Percentiles rank a stretch among this genome's conserved stretches.
Evolutionary conservation across 2,113 vertebrate species (phyloP).

Genomic region (Ageneiosus marmoratus): DNA sequence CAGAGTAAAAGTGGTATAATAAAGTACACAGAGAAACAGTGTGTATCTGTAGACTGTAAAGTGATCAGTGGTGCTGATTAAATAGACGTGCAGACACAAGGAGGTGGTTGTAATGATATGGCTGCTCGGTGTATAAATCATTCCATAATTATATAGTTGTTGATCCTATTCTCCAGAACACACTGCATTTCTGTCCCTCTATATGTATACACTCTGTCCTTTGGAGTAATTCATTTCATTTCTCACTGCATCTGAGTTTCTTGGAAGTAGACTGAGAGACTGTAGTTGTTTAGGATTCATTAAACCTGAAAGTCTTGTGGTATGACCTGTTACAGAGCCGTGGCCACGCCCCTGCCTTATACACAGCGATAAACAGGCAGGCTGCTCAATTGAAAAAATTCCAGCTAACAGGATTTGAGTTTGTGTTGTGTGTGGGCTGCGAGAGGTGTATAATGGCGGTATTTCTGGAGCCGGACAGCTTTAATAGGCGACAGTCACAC

Average conservation of each 20-base stretch:
- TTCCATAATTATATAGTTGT: background rate
- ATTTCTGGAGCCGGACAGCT: slow-evolving; percentile 60
- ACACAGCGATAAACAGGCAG: background rate
- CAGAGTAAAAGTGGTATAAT: too few species aligned
- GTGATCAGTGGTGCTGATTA: background rate
- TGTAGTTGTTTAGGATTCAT: background rate
- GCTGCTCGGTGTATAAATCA: too few species aligned
- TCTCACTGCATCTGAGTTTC: background rate
- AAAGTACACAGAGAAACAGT: too few species aligned
- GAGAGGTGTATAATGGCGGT: slow-evolving; percentile 50
- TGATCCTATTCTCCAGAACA: background rate
- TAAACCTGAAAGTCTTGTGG: background rate
- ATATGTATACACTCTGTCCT: background rate
- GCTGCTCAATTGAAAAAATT: slow-evolving; percentile 49
- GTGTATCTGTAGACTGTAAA: too few species aligned
- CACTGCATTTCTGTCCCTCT: background rate
- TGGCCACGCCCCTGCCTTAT: background rate
- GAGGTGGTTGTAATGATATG: too few species aligned
- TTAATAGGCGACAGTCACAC: slow-evolving; percentile 63
- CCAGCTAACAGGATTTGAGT: slow-evolving; percentile 40
- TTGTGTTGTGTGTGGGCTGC: slow-evolving; percentile 26
- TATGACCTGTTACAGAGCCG: background rate
- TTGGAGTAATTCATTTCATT: background rate
- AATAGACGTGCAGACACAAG: too few species aligned
- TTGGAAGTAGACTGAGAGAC: background rate